Conservation (phyloP, 1,140 invertebrate species). For the Drosophila nigrodunni region DNA sequence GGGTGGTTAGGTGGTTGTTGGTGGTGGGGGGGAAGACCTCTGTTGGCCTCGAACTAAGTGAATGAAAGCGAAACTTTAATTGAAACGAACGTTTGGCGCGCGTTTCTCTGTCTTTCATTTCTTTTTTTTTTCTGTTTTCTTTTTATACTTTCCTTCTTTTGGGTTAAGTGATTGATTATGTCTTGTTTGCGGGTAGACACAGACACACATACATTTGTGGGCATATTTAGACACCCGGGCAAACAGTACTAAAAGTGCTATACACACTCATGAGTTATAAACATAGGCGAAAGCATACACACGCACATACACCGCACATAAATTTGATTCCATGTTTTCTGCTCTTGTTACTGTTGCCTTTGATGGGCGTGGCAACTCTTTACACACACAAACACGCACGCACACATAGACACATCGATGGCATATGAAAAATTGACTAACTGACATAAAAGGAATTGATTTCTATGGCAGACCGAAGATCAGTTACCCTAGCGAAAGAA, state of each 20-base stretch:
- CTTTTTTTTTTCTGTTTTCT: neutral
- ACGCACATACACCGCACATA: slow-evolving; percentile 37
- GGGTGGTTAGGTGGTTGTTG: neutral
- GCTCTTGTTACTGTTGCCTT: slow-evolving; percentile 46
- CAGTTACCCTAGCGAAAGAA: neutral
- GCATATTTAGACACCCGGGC: slow-evolving; percentile 9
- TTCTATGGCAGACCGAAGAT: neutral
- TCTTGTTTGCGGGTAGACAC: slow-evolving; percentile 60
- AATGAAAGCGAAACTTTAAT: slow-evolving; percentile 81
- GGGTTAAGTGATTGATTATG: slow-evolving; percentile 80
- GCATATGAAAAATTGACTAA: slow-evolving; percentile 59
- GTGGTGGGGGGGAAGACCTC: neutral
- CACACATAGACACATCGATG: slow-evolving; percentile 7
- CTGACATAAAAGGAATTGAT: slow-evolving; percentile 30
- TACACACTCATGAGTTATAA: slow-evolving; percentile 5
- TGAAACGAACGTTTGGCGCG: slow-evolving; percentile 74
- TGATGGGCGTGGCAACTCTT: slow-evolving; percentile 62
- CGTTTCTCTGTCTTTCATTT: neutral
- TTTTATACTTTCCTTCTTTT: slow-evolving; percentile 38
- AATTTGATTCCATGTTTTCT: slow-evolving; percentile 51
- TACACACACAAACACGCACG: slow-evolving; percentile 19
- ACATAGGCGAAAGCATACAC: slow-evolving; percentile 5
- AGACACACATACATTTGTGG: slow-evolving; percentile 13
- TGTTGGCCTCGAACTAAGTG: slow-evolving; percentile 52
- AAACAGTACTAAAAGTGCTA: slow-evolving; percentile 12